Conservation (phyloP, 2,113 vertebrate species). For the Orientallactaga bullata region DNA sequence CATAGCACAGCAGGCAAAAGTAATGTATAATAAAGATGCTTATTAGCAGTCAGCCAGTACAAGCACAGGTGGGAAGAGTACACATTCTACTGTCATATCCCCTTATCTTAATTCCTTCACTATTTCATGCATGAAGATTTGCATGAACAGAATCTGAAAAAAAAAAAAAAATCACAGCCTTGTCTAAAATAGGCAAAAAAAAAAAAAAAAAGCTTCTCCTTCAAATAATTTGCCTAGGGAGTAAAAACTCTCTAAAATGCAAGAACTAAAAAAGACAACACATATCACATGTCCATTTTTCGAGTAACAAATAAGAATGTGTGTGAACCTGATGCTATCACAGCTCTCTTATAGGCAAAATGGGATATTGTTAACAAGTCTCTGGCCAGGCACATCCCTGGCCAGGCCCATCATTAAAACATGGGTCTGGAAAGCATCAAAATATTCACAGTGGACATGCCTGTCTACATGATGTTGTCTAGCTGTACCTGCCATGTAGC, state of each 20-base stretch:
- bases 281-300: background rate
- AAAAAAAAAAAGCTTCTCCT: slow-evolving; percentile 37
- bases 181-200: slow-evolving; percentile 28
- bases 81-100: slow-evolving; percentile 73
- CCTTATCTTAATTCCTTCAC: slow-evolving; percentile 76
- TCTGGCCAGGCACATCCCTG: background rate
- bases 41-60: slow-evolving; percentile 68
- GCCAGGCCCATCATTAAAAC: background rate
- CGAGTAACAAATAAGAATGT: slow-evolving; percentile 44
- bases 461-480: background rate
- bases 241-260: background rate
- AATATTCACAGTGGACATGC: background rate
- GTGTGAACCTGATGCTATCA: background rate
- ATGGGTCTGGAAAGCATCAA: background rate
- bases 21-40: slow-evolving; percentile 61
- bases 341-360: slow-evolving; percentile 41
- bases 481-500: background rate
- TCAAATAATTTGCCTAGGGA: background rate
- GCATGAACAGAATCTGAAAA: slow-evolving; percentile 32
- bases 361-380: background rate
- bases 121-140: slow-evolving; percentile 69
- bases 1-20: slow-evolving; percentile 77
- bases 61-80: slow-evolving; percentile 68
- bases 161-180: slow-evolving; percentile 22
- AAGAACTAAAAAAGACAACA: slow-evolving; percentile 47